Percentiles rank a stretch among this genome's conserved stretches.
Evolutionary conservation across 37 sponge, comb jelly and placozoan genomes (phyloP).

Genomic region (Bolinopsis microptera): DNA sequence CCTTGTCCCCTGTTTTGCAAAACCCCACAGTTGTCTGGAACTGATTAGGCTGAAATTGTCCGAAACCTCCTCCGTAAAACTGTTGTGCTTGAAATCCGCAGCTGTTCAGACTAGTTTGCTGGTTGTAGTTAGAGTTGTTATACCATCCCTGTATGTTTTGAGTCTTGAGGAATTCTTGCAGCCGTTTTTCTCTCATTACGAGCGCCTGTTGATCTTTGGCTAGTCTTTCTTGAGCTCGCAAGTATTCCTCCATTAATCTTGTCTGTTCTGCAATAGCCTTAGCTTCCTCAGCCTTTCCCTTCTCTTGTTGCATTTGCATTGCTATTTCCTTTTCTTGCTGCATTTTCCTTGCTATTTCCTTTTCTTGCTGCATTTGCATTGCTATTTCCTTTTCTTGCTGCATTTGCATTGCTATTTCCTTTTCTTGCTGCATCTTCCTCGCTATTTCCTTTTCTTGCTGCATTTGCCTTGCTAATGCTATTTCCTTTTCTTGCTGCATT

Average conservation of each 20-base stretch:
- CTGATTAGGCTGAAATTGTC: background rate
- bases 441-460: too few relatives aligned
- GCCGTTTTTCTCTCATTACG: background rate
- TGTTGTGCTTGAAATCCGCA: background rate
- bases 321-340: background rate
- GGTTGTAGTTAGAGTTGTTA: background rate
- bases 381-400: too few relatives aligned
- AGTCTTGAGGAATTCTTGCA: background rate
- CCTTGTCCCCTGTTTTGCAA: background rate
- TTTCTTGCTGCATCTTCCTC: too few relatives aligned
- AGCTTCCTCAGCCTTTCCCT: background rate
- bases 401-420: too few relatives aligned
- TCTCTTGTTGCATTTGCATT: background rate
- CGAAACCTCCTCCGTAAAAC: background rate
- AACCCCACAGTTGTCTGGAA: conserved; percentile 17
- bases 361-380: too few relatives aligned
- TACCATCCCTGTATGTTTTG: background rate
- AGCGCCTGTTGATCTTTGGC: background rate
- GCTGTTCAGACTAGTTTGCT: background rate
- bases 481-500: too few relatives aligned
- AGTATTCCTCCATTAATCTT: background rate
- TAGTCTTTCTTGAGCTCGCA: background rate
- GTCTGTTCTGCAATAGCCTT: background rate
- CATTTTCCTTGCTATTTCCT: background rate
- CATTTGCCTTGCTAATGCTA: too few relatives aligned